Evolutionary conservation across 2,797 vertebrate genomes (phyloP).

Genomic region (Pangasius macronema): DNA sequence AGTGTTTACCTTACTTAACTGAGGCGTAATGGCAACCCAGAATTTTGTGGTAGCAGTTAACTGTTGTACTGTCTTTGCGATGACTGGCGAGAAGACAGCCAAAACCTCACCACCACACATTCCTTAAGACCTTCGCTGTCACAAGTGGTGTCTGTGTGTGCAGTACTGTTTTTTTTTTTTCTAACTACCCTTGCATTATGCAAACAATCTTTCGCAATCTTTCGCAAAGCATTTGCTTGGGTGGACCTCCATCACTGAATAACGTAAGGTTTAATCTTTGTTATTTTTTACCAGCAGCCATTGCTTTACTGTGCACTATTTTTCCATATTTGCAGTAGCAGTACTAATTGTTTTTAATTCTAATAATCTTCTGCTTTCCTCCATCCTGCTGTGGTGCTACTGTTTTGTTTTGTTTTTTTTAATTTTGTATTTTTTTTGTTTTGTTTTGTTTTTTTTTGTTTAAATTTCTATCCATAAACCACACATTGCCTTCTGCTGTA

Average conservation of each 20-base stretch:
- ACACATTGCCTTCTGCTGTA: conserved; percentile 39
- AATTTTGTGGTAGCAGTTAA: conserved; percentile 36
- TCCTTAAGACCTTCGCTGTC: conserved; percentile 44
- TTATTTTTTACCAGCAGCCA: conserved; percentile 20
- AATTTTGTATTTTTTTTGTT: not conserved
- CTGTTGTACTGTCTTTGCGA: conserved; percentile 39
- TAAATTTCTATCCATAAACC: conserved; percentile 17
- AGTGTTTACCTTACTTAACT: conserved; percentile 38
- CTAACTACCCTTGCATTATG: conserved; percentile 60
- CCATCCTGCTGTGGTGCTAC: conserved; percentile 24
- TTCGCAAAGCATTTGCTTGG: conserved; percentile 44
- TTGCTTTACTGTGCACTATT: conserved; percentile 37
- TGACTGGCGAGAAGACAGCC: conserved; percentile 47
- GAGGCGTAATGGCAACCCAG: conserved; percentile 20
- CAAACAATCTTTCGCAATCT: conserved; percentile 14
- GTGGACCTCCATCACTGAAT: conserved; percentile 39
- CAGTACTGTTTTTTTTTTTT: conserved; percentile 38
- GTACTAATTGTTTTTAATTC: not conserved
- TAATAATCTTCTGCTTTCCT: conserved; percentile 13
- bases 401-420: not conserved
- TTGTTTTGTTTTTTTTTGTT: not conserved
- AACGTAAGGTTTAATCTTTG: not conserved
- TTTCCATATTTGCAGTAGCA: not conserved
- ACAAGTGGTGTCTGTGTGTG: conserved; percentile 49
- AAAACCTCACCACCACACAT: conserved; percentile 45